A percentile compares a stretch with the other conserved stretches of the same genome.
Evolutionary conservation across 2,113 vertebrate genomes (phyloP).

Genomic region (Microcebus lehilahytsara): DNA sequence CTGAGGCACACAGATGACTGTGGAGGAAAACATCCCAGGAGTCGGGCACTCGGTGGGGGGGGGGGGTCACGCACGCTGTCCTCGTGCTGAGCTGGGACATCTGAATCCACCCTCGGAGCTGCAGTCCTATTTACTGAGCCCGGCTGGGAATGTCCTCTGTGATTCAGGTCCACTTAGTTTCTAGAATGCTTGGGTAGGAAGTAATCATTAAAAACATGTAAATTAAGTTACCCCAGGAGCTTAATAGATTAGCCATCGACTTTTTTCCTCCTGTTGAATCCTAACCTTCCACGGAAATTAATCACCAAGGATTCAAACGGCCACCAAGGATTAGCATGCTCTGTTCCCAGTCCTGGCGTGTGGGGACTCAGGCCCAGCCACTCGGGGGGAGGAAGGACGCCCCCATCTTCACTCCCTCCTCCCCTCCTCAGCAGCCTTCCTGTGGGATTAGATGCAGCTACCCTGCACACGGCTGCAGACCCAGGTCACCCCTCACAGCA

Average conservation of each 20-base stretch:
- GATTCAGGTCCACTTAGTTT: slow-evolving; percentile 76
- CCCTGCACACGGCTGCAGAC: rapidly evolving
- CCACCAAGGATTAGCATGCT: slow-evolving; percentile 12
- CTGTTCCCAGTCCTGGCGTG: not conserved
- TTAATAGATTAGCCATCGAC: slow-evolving; percentile 84
- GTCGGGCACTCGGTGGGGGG: too few relatives aligned
- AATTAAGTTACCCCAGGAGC: slow-evolving; percentile 83
- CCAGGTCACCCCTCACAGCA: not conserved
- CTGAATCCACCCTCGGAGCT: not conserved
- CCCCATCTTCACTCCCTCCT: rapidly evolving
- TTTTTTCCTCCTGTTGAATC: slow-evolving; percentile 78
- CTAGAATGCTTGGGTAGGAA: slow-evolving; percentile 76
- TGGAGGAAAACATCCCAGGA: not conserved
- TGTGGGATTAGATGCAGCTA: not conserved
- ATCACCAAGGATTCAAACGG: slow-evolving; percentile 74
- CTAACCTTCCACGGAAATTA: slow-evolving; percentile 82
- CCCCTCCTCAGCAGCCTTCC: not conserved
- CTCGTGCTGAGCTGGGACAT: rapidly evolving
- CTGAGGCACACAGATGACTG: rapidly evolving
- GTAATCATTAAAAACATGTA: slow-evolving; percentile 85
- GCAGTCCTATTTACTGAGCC: slow-evolving; percentile 55
- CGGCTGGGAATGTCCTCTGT: slow-evolving; percentile 55
- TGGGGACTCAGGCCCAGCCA: not conserved
- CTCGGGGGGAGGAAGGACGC: rapidly evolving
- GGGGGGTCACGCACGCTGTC: rapidly evolving